Base-by-base conservation (phyloP, 2,888 invertebrate species). In the Trachelus stipa region DNA sequence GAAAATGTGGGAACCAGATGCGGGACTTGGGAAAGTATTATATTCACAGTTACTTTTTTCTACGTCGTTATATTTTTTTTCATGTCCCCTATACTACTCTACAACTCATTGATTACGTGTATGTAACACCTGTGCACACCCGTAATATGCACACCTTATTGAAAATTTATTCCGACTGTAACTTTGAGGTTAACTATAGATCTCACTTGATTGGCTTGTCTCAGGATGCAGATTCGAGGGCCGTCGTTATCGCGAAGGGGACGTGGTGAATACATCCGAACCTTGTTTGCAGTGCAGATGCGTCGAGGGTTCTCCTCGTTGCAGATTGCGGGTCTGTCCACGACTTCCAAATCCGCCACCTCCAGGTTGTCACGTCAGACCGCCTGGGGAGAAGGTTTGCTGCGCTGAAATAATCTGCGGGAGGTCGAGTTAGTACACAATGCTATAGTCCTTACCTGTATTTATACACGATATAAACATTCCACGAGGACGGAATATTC, bases 211-310 rank as follows among this genome's bases (percentile, higher is more conserved):
- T 56, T 56, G 56, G 56, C 56, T 56, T 56, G 56, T 56, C 56
- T 77, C 85, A 95, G 95, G 95, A 79, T 97, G 97, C 90, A 92
- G 94, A 88, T 96, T 96, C 92, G 95, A 95, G 86, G 95, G 95
- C 37, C 93, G 93, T 78, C 94, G 93, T 92, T 95, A 94, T 91
- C 93, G 93, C 12, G 95, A 94, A 86, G 95, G 95, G 68, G 92
- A 93, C 69, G 91, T 94, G 79, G 96, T 96, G 84, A 91, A 92
- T 80, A 95, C 96, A 78, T 93, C 93, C 77, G 96, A 96, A 90
- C 95, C 96, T 37, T 97, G 97, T 89, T 92, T 97, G 79, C 94
- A 94, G 85, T 97, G 97, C 91, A 94, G 94, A 83, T 97, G 97
- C 91, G 93, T 92, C 73, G 93, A 93, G 76, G 95, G 95, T 81